phyloP scores from a whole-genome alignment of 2,888 invertebrate genomes.

The Agrotis segetum region DNA sequence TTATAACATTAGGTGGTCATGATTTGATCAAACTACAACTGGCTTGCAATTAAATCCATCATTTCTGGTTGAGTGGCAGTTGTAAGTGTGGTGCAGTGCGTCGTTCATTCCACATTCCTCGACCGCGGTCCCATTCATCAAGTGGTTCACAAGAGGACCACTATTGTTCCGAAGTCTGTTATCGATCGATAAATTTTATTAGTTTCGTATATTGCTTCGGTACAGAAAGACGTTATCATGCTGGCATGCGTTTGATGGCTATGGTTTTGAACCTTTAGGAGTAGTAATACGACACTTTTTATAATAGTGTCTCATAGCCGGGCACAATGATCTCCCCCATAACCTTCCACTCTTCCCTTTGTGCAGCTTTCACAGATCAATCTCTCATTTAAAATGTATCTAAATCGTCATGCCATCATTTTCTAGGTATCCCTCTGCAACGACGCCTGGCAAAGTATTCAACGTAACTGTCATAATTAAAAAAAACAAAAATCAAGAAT shows the following conservation, averaged over 20 bases:
- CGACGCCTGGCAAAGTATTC: too few relatives aligned
- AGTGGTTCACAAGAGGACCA: constrained; percentile 55
- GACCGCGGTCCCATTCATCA: constrained; percentile 59
- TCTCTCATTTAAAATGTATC: neutral
- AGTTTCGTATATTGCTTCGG: constrained; percentile 46
- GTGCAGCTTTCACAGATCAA: neutral
- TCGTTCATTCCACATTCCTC: constrained; percentile 59
- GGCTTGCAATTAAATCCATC: constrained; percentile 38
- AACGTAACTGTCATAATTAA: too few relatives aligned
- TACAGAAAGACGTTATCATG: constrained; percentile 15
- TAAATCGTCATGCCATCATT: neutral
- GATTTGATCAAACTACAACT: constrained; percentile 11
- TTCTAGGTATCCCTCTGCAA: too few relatives aligned
- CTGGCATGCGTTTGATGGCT: constrained; percentile 1
- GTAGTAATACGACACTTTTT: neutral
- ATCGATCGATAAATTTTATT: constrained; percentile 59
- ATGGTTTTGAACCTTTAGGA: neutral
- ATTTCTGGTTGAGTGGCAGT: constrained; percentile 44
- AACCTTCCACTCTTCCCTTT: neutral
- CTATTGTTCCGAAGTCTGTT: constrained; percentile 64
- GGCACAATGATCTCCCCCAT: neutral
- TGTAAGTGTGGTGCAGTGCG: constrained; percentile 42
- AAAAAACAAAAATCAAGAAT: too few relatives aligned
- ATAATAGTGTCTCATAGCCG: neutral
- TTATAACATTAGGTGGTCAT: neutral